Conservation (phyloP, 2,797 vertebrate species). For the Hylomyscus alleni region DNA sequence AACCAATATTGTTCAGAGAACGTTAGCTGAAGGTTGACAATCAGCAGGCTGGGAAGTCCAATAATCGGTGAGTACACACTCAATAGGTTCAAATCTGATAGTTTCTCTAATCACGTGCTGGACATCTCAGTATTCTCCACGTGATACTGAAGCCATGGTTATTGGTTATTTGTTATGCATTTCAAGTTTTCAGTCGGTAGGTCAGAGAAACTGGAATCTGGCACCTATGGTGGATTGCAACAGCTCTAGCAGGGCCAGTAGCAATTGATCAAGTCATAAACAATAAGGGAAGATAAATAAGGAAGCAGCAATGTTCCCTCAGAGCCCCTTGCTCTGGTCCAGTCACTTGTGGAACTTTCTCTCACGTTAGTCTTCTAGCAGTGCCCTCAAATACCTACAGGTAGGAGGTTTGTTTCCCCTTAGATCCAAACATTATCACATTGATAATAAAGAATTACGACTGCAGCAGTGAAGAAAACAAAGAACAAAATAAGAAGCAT, state of each 20-base stretch:
- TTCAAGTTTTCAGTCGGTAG: not conserved
- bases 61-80: not conserved
- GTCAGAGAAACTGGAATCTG: not conserved
- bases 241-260: not conserved
- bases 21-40: too few species aligned
- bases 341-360: not conserved
- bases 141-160: not conserved
- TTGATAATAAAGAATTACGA: not conserved
- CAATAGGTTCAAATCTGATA: not conserved
- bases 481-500: not conserved
- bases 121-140: not conserved
- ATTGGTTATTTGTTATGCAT: not conserved
- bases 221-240: not conserved
- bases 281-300: not conserved
- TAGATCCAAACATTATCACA: not conserved
- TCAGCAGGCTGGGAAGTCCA: too few species aligned
- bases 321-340: not conserved
- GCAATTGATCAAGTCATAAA: not conserved
- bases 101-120: not conserved
- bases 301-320: not conserved
- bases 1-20: not conserved
- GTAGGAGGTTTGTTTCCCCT: not conserved
- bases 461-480: not conserved
- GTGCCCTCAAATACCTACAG: not conserved
- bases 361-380: too few species aligned